Evolutionary conservation across 2,797 vertebrate species (phyloP), one percentile per base, ranked within the genome.

Genomic region (Smutsia gigantea): DNA sequence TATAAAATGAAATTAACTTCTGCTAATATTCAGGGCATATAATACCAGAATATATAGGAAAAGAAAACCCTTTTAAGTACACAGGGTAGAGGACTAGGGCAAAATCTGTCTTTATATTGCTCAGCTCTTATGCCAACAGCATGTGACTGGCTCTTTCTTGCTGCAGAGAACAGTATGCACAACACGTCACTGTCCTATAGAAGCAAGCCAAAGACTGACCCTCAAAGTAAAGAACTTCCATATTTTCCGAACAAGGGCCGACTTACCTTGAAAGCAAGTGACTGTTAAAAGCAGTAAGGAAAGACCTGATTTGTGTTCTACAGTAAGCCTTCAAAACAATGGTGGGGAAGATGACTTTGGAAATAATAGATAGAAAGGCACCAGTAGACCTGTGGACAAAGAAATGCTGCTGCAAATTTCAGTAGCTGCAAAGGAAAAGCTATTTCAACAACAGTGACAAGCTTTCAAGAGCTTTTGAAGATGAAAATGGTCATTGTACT

Each of bases 1-100:
- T 88, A 94, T 78, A 39, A 96, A 95, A 82, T 85, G 91, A 72
- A 91, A 86, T 96, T 82, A 95, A 64, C 21, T 96, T 66, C 68
- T 93, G 51, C 55, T 91, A 66, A 88, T 96, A 94, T 74, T 90
- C 85, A 95, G 88, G 90, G 72, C 66, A 63, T 55, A 34, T 1
- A 42, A 75, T 61, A 51, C 79, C 49, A 39, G 49, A 51, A 18
- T 57, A 27, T 61, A 46, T 12, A 5, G 55, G 75, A 71, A 71
- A 71, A 81, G 11, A 10, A 46, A 46, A 46, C 42, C 17, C 79
- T 59, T 82, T 59, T 57, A 21, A 90, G 49, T 10, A 5, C 55
- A 29, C 14, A 42, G 53, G 49, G 29, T 46, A 19, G 53, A 83
- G 18, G 61, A 31, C 14, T 7, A 11, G 29, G 25, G 14, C 37